Conservation (phyloP, 2,113 vertebrate species). For the Paradoxurus hermaphroditus region DNA sequence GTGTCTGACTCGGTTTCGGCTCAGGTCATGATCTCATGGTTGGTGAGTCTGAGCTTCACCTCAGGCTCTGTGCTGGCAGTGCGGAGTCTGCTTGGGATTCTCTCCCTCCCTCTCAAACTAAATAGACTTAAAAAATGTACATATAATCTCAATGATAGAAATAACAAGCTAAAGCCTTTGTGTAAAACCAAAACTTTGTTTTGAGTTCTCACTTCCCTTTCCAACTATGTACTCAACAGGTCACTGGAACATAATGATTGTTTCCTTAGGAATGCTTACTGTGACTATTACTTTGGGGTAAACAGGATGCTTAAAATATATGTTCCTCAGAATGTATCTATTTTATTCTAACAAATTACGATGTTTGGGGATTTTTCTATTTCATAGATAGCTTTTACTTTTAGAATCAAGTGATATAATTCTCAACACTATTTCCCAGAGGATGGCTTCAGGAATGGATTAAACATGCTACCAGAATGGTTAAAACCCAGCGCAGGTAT, state of each 20-base stretch:
- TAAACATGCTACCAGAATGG: neutral
- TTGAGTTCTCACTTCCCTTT: neutral
- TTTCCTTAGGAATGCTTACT: neutral
- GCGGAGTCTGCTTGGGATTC: neutral
- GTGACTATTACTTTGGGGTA: neutral
- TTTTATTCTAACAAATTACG: conserved; percentile 17
- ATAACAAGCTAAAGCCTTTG: neutral
- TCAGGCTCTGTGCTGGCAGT: neutral
- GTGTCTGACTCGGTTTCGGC: neutral
- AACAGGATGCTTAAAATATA: neutral
- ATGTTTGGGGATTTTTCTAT: neutral
- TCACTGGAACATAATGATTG: neutral
- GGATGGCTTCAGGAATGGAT: neutral
- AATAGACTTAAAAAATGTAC: neutral
- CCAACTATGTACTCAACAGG: neutral
- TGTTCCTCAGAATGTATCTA: neutral
- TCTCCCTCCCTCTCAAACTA: neutral
- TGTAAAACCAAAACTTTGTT: neutral
- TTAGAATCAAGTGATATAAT: conserved; percentile 15
- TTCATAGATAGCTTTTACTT: neutral
- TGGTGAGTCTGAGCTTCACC: neutral
- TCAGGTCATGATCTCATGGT: neutral
- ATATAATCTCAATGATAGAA: neutral
- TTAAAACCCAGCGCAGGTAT: neutral
- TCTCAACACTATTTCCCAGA: neutral